Base-by-base conservation (phyloP, 2,113 vertebrate genomes). In the Telmatochromis sp. region DNA sequence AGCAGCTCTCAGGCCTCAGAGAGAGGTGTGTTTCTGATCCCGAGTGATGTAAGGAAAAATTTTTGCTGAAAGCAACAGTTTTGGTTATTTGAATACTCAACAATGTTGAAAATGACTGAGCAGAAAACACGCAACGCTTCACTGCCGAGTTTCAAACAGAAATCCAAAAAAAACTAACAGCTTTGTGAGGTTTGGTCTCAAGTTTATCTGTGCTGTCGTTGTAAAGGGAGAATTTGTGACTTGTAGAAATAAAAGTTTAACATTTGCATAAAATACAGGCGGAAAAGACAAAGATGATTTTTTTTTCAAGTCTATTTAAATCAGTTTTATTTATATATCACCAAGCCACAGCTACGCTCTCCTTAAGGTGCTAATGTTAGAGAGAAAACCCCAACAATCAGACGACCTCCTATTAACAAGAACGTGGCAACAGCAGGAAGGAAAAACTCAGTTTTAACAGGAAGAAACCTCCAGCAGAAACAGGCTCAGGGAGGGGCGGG, bases 11-110 rank as follows among this genome's bases (percentile, higher is more conserved):
- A 45, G 37, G 21, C 68, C 68, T 45, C 68, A 45, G 21, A 71
- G 21, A 42, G 65, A 71, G 65, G 21, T 14, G 13, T 45, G 21
- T 26, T 73, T 10, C 37, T 26, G 65, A 26, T 73, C 65, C 37
- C 1, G 7, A 40, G 63, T 23, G 63, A 45, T 45, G 65, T 1
- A 45, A 17, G 12, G 12, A 14, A 63, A 23, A 0, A 0, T 13
- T 13, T 26, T 7, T 21, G n/a, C 65, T 23, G 37, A 40, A 71
- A 71, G n/a, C 37, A 42, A 15, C 65, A 45, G 37, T 45, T 40
- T 15, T 15, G 37, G 37, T 45, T 26, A 5, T 26, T 45, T 73
- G 21, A 23, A 23, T 40, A 23, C 65, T 9, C n/a, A 9, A 42
- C 37, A 40, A 40, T 40, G 35, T 71, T 40, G 11, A 71, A 71